Conservation (phyloP, 1,140 invertebrate genomes). For the Stegodyphus dumicola region DNA sequence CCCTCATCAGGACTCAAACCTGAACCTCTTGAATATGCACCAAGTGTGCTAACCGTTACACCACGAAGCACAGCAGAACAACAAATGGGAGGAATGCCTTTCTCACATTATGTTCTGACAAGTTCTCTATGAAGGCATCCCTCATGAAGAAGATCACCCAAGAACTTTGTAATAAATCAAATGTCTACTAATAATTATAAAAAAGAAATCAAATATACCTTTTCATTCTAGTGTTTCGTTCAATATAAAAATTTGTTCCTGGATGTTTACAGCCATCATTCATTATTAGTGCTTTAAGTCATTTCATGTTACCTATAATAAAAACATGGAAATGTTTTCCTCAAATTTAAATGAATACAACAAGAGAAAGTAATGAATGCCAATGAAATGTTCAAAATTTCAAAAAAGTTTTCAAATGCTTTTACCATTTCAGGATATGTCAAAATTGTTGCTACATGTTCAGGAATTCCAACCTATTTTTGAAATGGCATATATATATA, state of each 20-base stretch:
- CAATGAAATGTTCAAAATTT: neutral
- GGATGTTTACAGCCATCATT: constrained; percentile 95
- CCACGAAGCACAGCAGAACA: neutral
- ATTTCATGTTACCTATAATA: constrained; percentile 78
- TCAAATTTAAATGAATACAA: neutral
- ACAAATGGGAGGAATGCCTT: too few species aligned
- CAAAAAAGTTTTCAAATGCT: neutral
- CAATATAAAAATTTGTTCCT: constrained; percentile 81
- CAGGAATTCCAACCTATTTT: constrained; percentile 89
- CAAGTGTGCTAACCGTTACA: neutral
- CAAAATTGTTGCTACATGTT: constrained; percentile 94
- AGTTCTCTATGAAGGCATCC: too few species aligned
- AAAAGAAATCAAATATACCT: constrained; percentile 6
- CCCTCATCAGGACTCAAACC: too few species aligned
- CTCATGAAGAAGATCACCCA: too few species aligned
- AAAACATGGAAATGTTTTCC: neutral
- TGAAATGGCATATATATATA: constrained; percentile 61
- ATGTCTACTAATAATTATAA: neutral
- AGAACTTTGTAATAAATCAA: neutral
- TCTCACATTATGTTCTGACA: too few species aligned
- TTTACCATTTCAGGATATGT: constrained; percentile 93
- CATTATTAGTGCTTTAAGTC: constrained; percentile 85
- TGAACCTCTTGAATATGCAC: neutral
- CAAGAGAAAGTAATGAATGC: neutral
- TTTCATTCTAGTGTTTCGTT: constrained; percentile 32